Evolutionary conservation across 2,797 vertebrate genomes (phyloP).

Genomic region (Sternotherus odoratus): DNA sequence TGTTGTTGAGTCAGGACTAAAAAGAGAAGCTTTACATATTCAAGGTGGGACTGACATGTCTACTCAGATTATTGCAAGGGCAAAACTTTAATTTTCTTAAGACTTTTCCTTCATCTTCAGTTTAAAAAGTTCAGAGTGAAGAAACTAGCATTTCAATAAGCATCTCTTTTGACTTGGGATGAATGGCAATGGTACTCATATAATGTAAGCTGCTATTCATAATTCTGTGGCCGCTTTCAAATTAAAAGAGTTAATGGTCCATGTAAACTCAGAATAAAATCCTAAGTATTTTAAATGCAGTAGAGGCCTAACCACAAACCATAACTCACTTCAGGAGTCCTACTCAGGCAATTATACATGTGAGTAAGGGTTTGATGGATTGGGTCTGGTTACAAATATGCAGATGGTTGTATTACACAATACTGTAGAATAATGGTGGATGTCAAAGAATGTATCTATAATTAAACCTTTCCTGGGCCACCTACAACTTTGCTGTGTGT

Average conservation of each 20-base stretch:
- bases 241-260: not conserved
- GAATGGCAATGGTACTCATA: not conserved
- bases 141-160: not conserved
- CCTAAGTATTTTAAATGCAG: not conserved
- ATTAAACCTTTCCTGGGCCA: not conserved
- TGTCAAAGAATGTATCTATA: not conserved
- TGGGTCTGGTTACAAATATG: not conserved
- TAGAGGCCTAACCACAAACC: not conserved
- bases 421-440: not conserved
- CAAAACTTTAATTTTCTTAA: not conserved
- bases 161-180: not conserved
- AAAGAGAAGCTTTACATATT: not conserved
- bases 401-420: no score
- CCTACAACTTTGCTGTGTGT: not conserved
- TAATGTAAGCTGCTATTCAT: not conserved
- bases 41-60: rapidly evolving
- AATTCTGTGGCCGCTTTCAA: not conserved
- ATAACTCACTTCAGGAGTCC: not conserved
- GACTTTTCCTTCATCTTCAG: not conserved
- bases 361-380: not conserved
- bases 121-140: not conserved
- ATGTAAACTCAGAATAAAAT: not conserved
- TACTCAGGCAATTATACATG: not conserved
- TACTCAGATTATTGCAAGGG: not conserved
- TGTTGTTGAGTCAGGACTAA: not conserved